Evolutionary conservation across 2,888 invertebrate species (phyloP).

Genomic region (Metalampra italica): DNA sequence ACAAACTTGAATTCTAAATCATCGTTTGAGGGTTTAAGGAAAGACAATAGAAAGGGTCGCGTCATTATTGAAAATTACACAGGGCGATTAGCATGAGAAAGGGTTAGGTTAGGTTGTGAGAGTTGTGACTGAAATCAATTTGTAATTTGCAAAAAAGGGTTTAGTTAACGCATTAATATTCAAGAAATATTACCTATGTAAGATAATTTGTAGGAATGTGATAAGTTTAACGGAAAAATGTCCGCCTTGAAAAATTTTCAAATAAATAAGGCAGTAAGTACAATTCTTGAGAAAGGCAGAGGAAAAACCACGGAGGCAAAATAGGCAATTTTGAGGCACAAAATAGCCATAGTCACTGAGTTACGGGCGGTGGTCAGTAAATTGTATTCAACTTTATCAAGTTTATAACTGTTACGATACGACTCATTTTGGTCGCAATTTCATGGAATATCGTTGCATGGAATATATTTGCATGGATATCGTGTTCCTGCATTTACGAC

Average conservation of each 20-base stretch:
- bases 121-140: background rate
- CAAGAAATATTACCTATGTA: no score
- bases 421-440: constrained; percentile 41
- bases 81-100: background rate
- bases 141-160: no score
- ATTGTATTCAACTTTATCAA: background rate
- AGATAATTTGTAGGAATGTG: no score
- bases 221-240: no score
- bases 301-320: no score
- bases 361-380: background rate
- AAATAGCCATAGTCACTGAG: no score
- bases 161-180: no score
- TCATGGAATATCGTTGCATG: no score
- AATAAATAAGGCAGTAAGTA: no score
- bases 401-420: constrained; percentile 21
- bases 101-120: background rate
- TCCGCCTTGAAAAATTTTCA: no score
- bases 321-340: no score
- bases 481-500: constrained; percentile 59
- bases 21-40: constrained; percentile 3
- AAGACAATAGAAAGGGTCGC: constrained; percentile 1
- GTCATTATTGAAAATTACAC: constrained; percentile 8
- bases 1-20: constrained; percentile 15
- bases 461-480: constrained; percentile 36
- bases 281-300: no score